Base-by-base conservation (phyloP, 2,113 vertebrate species). In the Lethenteron reissneri region DNA sequence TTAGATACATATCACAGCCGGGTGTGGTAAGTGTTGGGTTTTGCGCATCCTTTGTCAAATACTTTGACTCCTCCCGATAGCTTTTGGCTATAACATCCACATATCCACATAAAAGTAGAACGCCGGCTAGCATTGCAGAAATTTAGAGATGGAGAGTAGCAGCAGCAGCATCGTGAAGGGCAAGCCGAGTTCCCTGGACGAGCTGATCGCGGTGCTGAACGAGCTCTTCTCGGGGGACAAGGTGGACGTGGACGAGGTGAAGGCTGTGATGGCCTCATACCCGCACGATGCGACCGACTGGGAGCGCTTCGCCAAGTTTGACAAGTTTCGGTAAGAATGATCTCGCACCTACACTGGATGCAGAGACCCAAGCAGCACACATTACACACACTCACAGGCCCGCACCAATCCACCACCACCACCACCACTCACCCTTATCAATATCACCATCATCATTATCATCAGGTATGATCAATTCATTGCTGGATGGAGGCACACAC, bases 211-310 rank as follows among this genome's bases (percentile, higher is more conserved):
- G 76, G 76, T 81, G 74, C 82, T 97, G 74, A 86, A 88, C 69
- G 75, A 79, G 10, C 80, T 92, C 62, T 95, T 94, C 73, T 77
- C 84, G 5, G 78, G 81, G 58, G 86, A 95, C 68, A 72, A 71
- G 69, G 75, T 94, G 73, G 86, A 88, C 71, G 79, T 90, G 12
- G 88, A 91, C 4, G 88, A 95, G 75, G 91, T 97, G 64, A 86
- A 92, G 73, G 76, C 76, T 15, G 77, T 92, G 57, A 81, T 97
- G 86, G 89, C 95, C 76, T 82, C 89, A 1, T 95, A 97, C 72
- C 81, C 87, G 73, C 94, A 88, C 78, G 83, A 87, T 2, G 85
- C 86, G 1, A 79, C 83, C 6, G 92, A 97, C 41, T 97, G 92
- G 92, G 78, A 73, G 72, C 76, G 78, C 57, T 95, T 80, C 71